phyloP scores from a whole-genome alignment of 2,888 invertebrate species.

The Platycnemis pennipes region DNA sequence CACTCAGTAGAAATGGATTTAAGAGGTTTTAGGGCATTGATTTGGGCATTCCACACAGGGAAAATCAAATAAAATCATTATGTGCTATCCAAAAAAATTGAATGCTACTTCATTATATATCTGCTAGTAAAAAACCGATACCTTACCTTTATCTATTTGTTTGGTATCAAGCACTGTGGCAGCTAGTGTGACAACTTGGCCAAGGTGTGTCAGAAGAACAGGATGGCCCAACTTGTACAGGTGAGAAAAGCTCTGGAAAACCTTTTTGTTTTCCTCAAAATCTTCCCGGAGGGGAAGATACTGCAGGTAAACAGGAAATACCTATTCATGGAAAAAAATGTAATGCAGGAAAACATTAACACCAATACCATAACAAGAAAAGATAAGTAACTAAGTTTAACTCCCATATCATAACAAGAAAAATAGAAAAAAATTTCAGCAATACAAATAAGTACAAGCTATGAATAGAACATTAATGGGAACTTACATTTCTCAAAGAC shows the following conservation, averaged over 20 bases:
- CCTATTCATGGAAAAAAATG: slow-evolving; percentile 77
- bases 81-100: no score
- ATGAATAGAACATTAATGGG: not conserved
- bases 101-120: slow-evolving; percentile 44
- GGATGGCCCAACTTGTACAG: slow-evolving; percentile 84
- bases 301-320: slow-evolving; percentile 86
- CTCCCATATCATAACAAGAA: no score
- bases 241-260: slow-evolving; percentile 84
- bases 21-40: no score
- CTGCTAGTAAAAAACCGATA: slow-evolving; percentile 73
- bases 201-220: slow-evolving; percentile 80
- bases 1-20: no score
- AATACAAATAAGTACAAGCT: no score
- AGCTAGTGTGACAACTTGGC: slow-evolving; percentile 81
- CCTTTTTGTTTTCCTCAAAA: slow-evolving; percentile 86
- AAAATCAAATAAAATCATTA: no score
- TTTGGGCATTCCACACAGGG: no score
- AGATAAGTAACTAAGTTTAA: no score
- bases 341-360: slow-evolving; percentile 61
- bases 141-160: slow-evolving; percentile 81
- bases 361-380: not conserved
- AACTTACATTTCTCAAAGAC: not conserved
- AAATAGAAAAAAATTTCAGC: no score
- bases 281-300: slow-evolving; percentile 88
- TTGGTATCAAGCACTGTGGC: slow-evolving; percentile 82